Conservation (phyloP, 2,888 invertebrate species). For the Cancer borealis region DNA sequence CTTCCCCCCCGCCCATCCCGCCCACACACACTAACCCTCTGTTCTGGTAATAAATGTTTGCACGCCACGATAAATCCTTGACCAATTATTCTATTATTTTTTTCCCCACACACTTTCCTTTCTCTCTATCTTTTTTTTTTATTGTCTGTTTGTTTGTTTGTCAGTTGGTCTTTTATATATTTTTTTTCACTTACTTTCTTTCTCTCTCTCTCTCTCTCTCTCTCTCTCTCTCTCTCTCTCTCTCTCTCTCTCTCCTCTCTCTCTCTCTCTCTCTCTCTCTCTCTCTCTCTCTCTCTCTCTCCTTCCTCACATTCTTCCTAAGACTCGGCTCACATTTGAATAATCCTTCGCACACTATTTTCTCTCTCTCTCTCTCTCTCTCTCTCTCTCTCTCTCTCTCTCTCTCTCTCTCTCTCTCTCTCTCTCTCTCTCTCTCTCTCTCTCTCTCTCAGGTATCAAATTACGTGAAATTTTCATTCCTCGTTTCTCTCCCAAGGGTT, state of each 20-base stretch:
- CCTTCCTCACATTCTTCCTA: not conserved
- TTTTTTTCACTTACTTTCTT: not conserved
- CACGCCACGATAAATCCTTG: not conserved
- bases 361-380: slow-evolving; percentile 39
- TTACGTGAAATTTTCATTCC: too few relatives aligned
- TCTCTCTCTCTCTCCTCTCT: slow-evolving; percentile 39
- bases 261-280: slow-evolving; percentile 49
- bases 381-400: too few relatives aligned
- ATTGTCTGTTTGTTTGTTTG: not conserved
- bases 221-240: not conserved
- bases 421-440: too few relatives aligned
- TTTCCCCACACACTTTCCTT: not conserved
- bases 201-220: not conserved
- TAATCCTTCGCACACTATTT: not conserved
- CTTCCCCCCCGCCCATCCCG: not conserved
- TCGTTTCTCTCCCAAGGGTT: too few relatives aligned
- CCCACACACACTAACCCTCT: not conserved
- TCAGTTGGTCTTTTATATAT: not conserved
- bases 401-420: too few relatives aligned
- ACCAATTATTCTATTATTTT: not conserved
- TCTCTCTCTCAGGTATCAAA: too few relatives aligned
- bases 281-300: slow-evolving; percentile 48
- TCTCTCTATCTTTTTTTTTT: too few relatives aligned
- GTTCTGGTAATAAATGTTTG: slow-evolving; percentile 2
- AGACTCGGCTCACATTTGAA: not conserved